These are phyloP conservation scores for Hypolimnas misippus DNA, from an alignment of 2,888 invertebrate genomes.

Conservation along the genomic window DNA sequence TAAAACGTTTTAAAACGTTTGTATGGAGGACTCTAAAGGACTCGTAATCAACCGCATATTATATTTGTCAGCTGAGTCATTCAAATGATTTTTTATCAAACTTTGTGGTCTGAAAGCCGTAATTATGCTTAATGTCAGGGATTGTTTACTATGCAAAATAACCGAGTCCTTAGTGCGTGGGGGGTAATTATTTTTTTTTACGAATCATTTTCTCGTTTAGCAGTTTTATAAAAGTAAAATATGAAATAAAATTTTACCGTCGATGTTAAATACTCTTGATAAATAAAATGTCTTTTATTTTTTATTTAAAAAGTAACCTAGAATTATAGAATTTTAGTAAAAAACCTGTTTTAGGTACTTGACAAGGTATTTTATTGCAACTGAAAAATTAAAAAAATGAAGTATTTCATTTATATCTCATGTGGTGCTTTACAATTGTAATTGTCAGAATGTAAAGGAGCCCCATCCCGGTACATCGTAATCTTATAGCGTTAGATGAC, in stretches of 20 bases:
- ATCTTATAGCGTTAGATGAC: constrained; percentile 44
- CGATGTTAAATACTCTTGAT: no score
- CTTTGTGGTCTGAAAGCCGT: constrained; percentile 5
- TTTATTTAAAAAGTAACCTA: background rate
- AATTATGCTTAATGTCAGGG: background rate
- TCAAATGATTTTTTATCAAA: constrained; percentile 7
- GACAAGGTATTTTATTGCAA: no score
- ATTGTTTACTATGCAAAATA: background rate
- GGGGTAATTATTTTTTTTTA: background rate
- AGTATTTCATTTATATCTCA: background rate
- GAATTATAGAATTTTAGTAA: no score
- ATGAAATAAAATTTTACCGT: no score
- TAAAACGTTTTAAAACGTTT: background rate
- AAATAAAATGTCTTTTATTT: no score
- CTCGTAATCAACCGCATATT: constrained; percentile 16
- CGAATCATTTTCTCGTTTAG: no score
- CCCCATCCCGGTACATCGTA: constrained; percentile 20
- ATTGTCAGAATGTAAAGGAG: background rate
- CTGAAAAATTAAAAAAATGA: no score
- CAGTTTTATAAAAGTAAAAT: no score
- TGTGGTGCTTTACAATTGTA: background rate
- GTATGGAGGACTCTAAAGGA: constrained; percentile 5
- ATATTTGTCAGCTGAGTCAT: constrained; percentile 5
- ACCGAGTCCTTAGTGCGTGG: background rate
- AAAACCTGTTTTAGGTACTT: no score